These are phyloP conservation scores for Stegostoma tigrinum DNA, from an alignment of 2,113 vertebrate genomes.

Conservation along the genomic window DNA sequence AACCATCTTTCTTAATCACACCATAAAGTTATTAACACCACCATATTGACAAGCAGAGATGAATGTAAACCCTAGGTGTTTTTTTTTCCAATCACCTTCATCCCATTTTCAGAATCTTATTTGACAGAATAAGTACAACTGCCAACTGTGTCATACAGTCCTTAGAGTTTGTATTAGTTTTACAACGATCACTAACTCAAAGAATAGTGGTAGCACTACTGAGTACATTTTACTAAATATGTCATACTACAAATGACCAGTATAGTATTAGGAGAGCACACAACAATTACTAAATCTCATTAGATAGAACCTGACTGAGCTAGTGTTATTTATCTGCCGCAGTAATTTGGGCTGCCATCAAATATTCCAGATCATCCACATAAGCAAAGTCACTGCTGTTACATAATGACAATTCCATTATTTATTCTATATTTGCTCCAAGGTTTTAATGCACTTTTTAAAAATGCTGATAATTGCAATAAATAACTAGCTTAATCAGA, in stretches of 20 bases:
- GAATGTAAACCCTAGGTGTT: neutral
- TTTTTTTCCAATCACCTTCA: neutral
- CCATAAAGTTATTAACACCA: neutral
- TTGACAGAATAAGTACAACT: neutral
- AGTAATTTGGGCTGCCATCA: neutral
- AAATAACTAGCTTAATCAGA: neutral
- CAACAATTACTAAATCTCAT: neutral
- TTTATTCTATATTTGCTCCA: no score
- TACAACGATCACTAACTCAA: neutral
- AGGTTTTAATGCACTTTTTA: neutral
- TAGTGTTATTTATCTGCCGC: neutral
- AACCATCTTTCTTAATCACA: neutral
- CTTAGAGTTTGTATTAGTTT: neutral
- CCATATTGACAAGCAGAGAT: neutral
- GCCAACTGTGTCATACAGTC: neutral
- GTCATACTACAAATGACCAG: neutral
- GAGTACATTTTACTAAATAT: neutral
- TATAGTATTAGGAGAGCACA: neutral
- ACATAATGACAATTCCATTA: neutral
- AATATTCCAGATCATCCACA: neutral
- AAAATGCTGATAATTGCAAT: neutral
- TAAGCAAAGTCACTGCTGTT: neutral
- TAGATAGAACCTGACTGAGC: neutral
- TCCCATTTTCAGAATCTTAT: neutral
- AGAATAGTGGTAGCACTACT: neutral